A percentile compares a stretch with the other conserved stretches of the same genome.
These are phyloP conservation scores for Telmatochromis brichardi DNA, from an alignment of 2,113 vertebrate species.

Conservation along the genomic window DNA sequence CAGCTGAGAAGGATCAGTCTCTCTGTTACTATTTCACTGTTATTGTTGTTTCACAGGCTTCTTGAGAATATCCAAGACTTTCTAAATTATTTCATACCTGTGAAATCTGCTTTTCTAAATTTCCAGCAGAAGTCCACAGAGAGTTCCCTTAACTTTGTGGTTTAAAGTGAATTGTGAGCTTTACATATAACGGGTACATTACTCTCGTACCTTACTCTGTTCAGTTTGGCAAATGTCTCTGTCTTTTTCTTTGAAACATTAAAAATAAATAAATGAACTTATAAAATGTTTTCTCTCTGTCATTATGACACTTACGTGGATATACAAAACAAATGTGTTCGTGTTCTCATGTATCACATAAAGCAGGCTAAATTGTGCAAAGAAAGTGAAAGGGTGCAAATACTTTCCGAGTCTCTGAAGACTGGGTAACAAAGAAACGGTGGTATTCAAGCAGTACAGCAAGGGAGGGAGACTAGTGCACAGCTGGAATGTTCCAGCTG, in stretches of 20 bases:
- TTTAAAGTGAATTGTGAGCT: neutral
- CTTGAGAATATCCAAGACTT: neutral
- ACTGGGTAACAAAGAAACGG: neutral
- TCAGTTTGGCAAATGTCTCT: neutral
- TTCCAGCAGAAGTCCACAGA: neutral
- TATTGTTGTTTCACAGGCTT: neutral
- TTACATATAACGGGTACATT: neutral
- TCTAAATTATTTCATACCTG: neutral
- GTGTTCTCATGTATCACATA: neutral
- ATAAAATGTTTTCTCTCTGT: neutral
- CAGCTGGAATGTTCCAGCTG: constrained; percentile 69
- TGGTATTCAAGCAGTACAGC: neutral
- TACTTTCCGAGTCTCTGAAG: neutral
- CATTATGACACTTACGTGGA: neutral
- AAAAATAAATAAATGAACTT: neutral
- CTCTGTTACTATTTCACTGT: neutral
- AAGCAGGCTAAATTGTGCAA: neutral
- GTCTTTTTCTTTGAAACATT: neutral
- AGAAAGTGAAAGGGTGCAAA: neutral
- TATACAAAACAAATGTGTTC: neutral
- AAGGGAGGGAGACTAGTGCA: constrained; percentile 9
- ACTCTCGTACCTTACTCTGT: neutral
- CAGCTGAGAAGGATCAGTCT: neutral
- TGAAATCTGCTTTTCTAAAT: neutral
- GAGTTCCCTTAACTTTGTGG: neutral